These are phyloP conservation scores for Danio rerio DNA, from an alignment of 2,113 vertebrate genomes.

Conservation along the genomic window GRCz12tu NC_133194.1:3717501-3718000, in stretches of 20 bases:
- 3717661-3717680: not conserved
- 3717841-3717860: not conserved
- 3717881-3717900: constrained; percentile 8
- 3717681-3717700: constrained; percentile 18
- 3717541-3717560: no score
- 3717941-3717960: constrained; percentile 2
- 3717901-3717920: not conserved
- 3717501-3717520: no score
- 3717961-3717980: not conserved
- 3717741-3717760: not conserved
- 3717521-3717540: no score
- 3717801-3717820: not conserved
- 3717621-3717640: not conserved
- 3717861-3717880: not conserved
- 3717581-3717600: no score
- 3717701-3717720: constrained; percentile 13
- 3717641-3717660: not conserved
- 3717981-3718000: not conserved
- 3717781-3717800: not conserved
- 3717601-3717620: no score
- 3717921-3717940: not conserved
- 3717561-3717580: no score
- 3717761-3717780: not conserved
- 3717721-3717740: not conserved
- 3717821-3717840: rapidly evolving